Conservation (phyloP, 2,888 invertebrate genomes). For the Nasonovia ribisnigri region DNA sequence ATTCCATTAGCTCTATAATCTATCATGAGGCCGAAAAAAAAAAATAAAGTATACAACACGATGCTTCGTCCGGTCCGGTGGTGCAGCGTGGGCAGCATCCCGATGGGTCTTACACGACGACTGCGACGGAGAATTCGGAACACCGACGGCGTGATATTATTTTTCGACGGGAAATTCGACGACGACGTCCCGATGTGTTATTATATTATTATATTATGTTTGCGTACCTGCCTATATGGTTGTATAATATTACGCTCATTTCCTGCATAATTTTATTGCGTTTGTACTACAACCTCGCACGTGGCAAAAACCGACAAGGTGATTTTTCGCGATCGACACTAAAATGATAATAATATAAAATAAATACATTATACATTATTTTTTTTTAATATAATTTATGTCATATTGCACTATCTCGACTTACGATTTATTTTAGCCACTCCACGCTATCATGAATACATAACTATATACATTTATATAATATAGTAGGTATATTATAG, state of each 20-base stretch:
- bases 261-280: background rate
- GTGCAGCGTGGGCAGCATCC: conserved; percentile 32
- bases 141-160: background rate
- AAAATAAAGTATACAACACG: background rate
- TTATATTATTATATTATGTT: background rate
- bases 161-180: conserved; percentile 1
- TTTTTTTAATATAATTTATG: background rate
- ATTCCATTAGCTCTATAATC: conserved; percentile 53
- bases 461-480: background rate
- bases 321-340: background rate
- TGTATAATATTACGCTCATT: background rate
- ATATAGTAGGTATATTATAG: background rate
- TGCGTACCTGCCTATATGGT: background rate
- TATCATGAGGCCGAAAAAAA: conserved; percentile 25
- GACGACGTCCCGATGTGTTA: background rate
- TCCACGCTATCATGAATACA: background rate
- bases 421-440: background rate
- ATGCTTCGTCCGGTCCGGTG: conserved; percentile 7
- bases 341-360: background rate
- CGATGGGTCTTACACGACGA: conserved; percentile 21
- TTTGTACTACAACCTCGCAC: background rate
- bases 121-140: background rate
- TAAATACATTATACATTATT: background rate
- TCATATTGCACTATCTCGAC: background rate
- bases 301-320: background rate